These are phyloP conservation scores for Phylloscopus trochiloides DNA, from an alignment of 2,113 vertebrate species.

Conservation along the genomic window DNA sequence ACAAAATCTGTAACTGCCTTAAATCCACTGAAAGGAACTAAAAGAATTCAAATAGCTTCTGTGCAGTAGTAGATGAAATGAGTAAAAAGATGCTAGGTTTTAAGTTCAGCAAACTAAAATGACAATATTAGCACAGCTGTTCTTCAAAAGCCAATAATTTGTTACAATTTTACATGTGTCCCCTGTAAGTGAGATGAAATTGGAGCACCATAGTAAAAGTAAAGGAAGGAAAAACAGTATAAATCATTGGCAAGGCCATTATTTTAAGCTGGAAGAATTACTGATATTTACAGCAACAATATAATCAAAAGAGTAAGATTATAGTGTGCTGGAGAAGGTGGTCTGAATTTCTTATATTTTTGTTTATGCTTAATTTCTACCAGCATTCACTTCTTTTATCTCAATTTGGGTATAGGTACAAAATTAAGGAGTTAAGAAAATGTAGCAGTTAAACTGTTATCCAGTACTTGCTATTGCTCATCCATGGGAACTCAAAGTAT, in stretches of 20 bases:
- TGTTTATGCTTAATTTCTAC: neutral
- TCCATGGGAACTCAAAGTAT: neutral
- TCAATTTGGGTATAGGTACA: neutral
- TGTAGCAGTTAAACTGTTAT: neutral
- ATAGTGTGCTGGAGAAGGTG: neutral
- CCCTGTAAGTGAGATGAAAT: neutral
- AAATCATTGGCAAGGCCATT: neutral
- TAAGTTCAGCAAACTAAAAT: neutral
- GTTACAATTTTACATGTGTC: neutral
- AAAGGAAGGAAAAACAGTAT: neutral
- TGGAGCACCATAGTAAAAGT: neutral
- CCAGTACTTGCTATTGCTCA: neutral
- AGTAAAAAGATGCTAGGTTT: neutral
- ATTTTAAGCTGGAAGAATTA: neutral
- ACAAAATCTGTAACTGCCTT: neutral
- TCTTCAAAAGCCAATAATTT: neutral
- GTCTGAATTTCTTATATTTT: neutral
- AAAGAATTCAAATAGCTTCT: neutral
- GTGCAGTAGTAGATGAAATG: neutral
- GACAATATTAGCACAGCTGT: neutral
- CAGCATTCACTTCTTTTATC: neutral
- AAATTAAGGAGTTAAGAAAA: neutral
- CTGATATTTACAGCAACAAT: neutral
- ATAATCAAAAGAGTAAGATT: neutral
- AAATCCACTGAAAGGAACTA: neutral